Evolutionary conservation across 2,797 vertebrate genomes (phyloP).

Genomic region (Falco berigora): DNA sequence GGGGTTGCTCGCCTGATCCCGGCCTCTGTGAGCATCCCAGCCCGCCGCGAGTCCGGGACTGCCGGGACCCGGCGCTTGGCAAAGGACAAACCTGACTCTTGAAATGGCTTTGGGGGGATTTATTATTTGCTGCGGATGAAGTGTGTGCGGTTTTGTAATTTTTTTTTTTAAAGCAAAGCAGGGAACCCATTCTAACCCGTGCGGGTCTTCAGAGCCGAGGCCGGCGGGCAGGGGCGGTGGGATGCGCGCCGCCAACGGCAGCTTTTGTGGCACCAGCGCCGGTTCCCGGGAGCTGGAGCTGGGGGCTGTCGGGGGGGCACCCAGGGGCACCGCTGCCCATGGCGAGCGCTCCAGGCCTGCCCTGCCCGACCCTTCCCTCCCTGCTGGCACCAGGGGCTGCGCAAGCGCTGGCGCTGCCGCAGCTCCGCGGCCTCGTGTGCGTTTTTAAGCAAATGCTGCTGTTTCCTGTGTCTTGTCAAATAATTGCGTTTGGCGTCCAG

Average conservation of each 20-base stretch:
- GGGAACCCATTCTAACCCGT: fast-evolving
- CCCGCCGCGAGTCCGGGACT: background rate
- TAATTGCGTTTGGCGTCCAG: conserved; percentile 34
- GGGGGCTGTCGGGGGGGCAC: background rate
- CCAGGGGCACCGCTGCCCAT: background rate
- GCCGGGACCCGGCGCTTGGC: background rate
- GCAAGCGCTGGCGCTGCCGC: background rate
- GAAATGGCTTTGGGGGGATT: background rate
- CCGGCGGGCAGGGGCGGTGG: background rate
- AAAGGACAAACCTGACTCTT: background rate
- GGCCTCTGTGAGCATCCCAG: background rate
- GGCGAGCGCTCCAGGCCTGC: background rate
- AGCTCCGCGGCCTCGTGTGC: fast-evolving
- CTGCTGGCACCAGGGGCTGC: background rate
- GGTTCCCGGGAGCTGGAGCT: fast-evolving
- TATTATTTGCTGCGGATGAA: background rate
- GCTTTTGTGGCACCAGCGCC: background rate
- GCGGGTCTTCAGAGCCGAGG: background rate
- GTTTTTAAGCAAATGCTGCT: background rate
- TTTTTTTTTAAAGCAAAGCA: background rate
- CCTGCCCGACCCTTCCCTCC: background rate
- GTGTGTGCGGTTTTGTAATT: too few relatives aligned
- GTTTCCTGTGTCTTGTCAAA: conserved; percentile 58
- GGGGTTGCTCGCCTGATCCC: fast-evolving
- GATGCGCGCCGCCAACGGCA: background rate